Conservation (phyloP, 2,113 vertebrate genomes). For the Trogon surrucura region DNA sequence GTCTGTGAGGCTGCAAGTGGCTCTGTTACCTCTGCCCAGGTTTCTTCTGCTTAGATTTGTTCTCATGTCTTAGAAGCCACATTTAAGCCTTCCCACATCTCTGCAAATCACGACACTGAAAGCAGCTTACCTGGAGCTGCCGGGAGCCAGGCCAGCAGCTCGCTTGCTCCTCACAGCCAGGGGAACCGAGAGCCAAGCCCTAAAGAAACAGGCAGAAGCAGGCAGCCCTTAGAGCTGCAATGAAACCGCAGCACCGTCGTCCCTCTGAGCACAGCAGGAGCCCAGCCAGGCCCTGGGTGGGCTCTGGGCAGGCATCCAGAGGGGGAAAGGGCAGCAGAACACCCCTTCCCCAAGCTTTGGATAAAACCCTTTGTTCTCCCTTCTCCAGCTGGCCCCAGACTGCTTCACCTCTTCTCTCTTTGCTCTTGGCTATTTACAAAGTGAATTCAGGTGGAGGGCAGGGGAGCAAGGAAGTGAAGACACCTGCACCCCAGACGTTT, state of each 20-base stretch:
- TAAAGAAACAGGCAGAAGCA: not conserved
- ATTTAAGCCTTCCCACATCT: not conserved
- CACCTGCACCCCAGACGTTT: not conserved
- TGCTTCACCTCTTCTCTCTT: not conserved
- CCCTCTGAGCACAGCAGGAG: rapidly evolving
- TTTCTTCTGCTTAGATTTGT: not conserved
- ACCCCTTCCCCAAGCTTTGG: rapidly evolving
- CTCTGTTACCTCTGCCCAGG: rapidly evolving
- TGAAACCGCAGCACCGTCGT: rapidly evolving
- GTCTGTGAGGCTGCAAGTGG: not conserved
- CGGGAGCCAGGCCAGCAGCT: not conserved
- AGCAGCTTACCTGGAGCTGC: not conserved
- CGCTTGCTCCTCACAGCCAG: not conserved
- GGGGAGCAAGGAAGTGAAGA: not conserved
- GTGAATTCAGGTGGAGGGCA: rapidly evolving
- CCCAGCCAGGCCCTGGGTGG: not conserved
- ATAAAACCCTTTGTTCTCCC: too few species aligned
- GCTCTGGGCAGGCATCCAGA: not conserved
- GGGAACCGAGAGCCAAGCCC: not conserved
- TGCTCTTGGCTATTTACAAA: not conserved
- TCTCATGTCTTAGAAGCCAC: not conserved
- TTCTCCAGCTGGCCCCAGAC: not conserved
- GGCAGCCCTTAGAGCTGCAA: not conserved
- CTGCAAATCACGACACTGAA: not conserved
- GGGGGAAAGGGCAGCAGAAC: rapidly evolving